Evolutionary conservation across 2,888 invertebrate species (phyloP), one percentile per base, ranked within the genome.

Genomic region (Protonemura montana): DNA sequence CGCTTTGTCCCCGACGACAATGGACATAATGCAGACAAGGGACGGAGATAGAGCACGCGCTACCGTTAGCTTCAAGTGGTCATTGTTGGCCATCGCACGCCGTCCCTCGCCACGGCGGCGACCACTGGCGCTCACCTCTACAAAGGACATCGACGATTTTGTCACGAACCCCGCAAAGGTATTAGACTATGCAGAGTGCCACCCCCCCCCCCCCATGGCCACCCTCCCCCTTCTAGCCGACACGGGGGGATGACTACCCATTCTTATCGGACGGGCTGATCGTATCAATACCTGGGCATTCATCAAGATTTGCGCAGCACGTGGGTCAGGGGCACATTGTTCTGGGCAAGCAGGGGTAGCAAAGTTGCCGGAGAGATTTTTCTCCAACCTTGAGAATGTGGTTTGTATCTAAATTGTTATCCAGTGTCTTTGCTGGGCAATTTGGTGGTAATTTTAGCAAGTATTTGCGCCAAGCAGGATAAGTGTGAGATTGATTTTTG

Each of bases 271-370:
- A 21, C 59, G 16, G 59, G 3, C 59, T 59, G 59, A 2, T 59
- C 16, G 76, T 87, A 87, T 87, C 87, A 87, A 87, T 87, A 87
- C 87, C 87, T 87, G 86, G 87, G 85, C 86, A 88, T 88, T 88
- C 87, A 88, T 88, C 88, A 88, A 85, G 80, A 59, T 27, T 59
- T 25, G 41, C 10, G 35, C 28, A n/a, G 29, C 30, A 30, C 30
- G 28, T 13, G 30, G 2, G 78, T 27, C 59, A 59, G 16, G 21
- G 59, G 59, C 1, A 2, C 21, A 59, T 59, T 59, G 59, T 59
- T 21, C 59, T 59, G 5, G 5, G 59, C 16, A 59, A 10, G 35
- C 59, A 59, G 59, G 59, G 59, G 59, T 59, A 21, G 3, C 1
- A 59, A 7, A 59, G 41, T 13, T 41, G 59, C 16, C 21, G 1